Evolutionary conservation across 2,113 vertebrate species (phyloP).

Genomic region (Oreochromis tanganicae): DNA sequence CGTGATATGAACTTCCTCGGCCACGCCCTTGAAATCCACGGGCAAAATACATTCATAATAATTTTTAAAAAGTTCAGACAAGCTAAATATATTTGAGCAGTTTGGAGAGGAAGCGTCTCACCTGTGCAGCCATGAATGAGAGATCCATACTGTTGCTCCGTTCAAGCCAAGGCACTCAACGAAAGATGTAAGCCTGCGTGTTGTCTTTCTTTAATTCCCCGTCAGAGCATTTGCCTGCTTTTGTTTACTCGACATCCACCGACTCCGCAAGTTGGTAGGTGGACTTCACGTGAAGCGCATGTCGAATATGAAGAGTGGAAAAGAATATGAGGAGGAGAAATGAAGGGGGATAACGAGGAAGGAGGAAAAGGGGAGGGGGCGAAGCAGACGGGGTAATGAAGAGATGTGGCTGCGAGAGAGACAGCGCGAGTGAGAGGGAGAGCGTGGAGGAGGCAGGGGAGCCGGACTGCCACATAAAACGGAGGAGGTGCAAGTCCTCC

Average conservation of each 20-base stretch:
- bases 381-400: constrained; percentile 4
- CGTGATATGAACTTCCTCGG: constrained; percentile 17
- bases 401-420: constrained; percentile 20
- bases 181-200: constrained; percentile 13
- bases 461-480: constrained; percentile 13
- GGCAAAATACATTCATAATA: not conserved
- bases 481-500: constrained; percentile 23
- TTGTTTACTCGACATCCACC: not conserved
- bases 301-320: not conserved
- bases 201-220: constrained; percentile 8
- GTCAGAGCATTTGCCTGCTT: constrained; percentile 36
- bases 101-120: constrained; percentile 47
- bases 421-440: not conserved
- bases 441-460: not conserved
- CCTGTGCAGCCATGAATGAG: constrained; percentile 95
- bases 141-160: constrained; percentile 84
- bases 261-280: not conserved
- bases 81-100: not conserved
- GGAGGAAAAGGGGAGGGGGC: not conserved
- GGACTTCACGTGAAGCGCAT: constrained; percentile 46
- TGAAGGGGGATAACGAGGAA: not conserved
- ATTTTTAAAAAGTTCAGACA: constrained; percentile 20
- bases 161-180: constrained; percentile 38
- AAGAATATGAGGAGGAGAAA: not conserved
- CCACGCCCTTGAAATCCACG: constrained; percentile 36